These are phyloP conservation scores for Beris chalybata DNA, from an alignment of 2,888 invertebrate genomes.

Conservation along the genomic window DNA sequence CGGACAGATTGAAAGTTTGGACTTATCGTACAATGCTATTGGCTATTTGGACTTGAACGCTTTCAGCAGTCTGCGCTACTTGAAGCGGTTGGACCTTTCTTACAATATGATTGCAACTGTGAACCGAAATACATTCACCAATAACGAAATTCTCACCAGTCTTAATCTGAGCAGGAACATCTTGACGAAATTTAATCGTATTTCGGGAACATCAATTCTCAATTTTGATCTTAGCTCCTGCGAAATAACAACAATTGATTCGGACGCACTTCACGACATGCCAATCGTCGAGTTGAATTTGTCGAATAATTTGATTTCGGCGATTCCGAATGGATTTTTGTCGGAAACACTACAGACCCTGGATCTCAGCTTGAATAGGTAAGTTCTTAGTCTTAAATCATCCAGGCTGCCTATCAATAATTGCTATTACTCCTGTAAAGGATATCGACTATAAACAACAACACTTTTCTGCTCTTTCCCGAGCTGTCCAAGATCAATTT, in stretches of 20 bases:
- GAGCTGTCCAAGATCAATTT: slow-evolving; percentile 64
- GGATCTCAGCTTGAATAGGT: slow-evolving; percentile 58
- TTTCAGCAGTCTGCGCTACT: slow-evolving; percentile 62
- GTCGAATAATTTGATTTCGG: slow-evolving; percentile 66
- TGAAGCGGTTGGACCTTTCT: slow-evolving; percentile 69
- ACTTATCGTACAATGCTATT: slow-evolving; percentile 69
- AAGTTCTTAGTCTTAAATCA: slow-evolving; percentile 18
- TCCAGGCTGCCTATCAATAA: too few relatives aligned
- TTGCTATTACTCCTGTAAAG: slow-evolving; percentile 46
- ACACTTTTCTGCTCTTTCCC: slow-evolving; percentile 65
- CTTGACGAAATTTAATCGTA: slow-evolving; percentile 61
- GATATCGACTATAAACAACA: slow-evolving; percentile 64
- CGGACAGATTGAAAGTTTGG: slow-evolving; percentile 62
- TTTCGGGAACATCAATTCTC: slow-evolving; percentile 62
- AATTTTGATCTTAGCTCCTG: slow-evolving; percentile 67
- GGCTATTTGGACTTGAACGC: slow-evolving; percentile 63
- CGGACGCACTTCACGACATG: slow-evolving; percentile 62
- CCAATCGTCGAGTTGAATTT: slow-evolving; percentile 65
- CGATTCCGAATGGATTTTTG: slow-evolving; percentile 64
- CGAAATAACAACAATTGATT: slow-evolving; percentile 64
- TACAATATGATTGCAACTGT: slow-evolving; percentile 67
- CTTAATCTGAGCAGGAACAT: slow-evolving; percentile 70
- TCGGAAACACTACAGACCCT: slow-evolving; percentile 64
- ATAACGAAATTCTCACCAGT: slow-evolving; percentile 63
- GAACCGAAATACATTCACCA: slow-evolving; percentile 62